Base-by-base conservation (phyloP, 1,140 invertebrate species). In the Agrilus planipennis region DNA sequence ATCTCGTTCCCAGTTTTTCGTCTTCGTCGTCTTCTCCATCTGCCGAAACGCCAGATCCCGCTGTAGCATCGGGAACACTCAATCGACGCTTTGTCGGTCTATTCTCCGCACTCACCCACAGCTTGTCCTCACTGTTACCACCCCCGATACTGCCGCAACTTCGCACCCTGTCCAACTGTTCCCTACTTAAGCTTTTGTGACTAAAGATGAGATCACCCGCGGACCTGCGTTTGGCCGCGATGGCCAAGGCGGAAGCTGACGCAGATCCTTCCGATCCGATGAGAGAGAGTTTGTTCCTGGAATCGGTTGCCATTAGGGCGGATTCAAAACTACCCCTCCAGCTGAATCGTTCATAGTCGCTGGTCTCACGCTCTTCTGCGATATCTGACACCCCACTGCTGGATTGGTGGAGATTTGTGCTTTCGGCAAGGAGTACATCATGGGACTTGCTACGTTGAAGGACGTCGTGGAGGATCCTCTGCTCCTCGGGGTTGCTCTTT, bases 301-400 rank as follows among this genome's bases (percentile, higher is more conserved):
- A 86, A 55, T 89, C 85, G 22, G 77, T 78, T 10, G 83, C 83
- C 59, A 89, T 75, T 22, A 89, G 62, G 7, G 86, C 84, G 3
- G 84, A 88, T 55, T 90, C 87, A 63, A 90, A 89, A 62, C 85
- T 89, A 37, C 85, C 85, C 42, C 85, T 71, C 86, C 87, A 89
- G 40, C 84, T 87, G 62, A 89, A 89, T 32, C 85, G 65, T 57
- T 90, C 86, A 68, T 84, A 83, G 53, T 89, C 84, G 64, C 83
- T 86, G n/a, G 81, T 77, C 49, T 82, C 81, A 41, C 76, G 72
- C 67, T 75, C 81, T 64, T 75, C 83, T 1, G 64, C 69, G 58
- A 65, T 75, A 60, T 62, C 74, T 25, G 51, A 65, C 27, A 61
- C 58, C 38, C 63, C 62, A 49, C 64, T 61, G 42, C 62, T 58